Evolutionary conservation across 2,113 vertebrate genomes (phyloP).

Genomic region (Aegithalos caudatus): DNA sequence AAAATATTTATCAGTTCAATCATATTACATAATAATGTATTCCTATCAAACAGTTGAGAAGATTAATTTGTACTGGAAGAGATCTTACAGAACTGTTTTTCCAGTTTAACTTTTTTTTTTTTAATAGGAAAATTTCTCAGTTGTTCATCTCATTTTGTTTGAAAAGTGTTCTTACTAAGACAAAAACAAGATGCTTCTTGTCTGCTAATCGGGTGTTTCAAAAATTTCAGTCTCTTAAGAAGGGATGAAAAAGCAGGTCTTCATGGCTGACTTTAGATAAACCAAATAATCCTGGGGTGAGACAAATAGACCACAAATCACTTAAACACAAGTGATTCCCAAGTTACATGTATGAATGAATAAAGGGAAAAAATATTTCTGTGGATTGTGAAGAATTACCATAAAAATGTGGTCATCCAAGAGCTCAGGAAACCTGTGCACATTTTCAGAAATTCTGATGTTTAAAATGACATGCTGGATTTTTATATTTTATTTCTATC

Average conservation of each 20-base stretch:
- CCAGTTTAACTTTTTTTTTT: not conserved
- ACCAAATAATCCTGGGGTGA: not conserved
- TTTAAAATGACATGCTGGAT: not conserved
- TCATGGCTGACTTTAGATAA: not conserved
- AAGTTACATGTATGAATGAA: not conserved
- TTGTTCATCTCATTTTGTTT: not conserved
- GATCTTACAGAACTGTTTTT: not conserved
- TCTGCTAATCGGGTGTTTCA: not conserved
- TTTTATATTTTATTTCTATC: not conserved
- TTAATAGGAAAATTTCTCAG: not conserved
- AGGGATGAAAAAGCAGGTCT: not conserved
- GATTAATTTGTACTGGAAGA: not conserved
- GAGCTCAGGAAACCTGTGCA: not conserved
- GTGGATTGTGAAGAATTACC: not conserved
- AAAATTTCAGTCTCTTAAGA: not conserved
- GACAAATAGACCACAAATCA: not conserved
- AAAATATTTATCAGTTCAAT: not conserved
- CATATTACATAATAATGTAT: not conserved
- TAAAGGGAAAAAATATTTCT: not conserved
- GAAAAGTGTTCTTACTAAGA: not conserved
- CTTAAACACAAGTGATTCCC: not conserved
- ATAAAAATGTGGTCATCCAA: not conserved
- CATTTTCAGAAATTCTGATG: not conserved
- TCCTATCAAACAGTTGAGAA: not conserved
- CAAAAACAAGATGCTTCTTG: not conserved